Conservation (phyloP, 2,797 vertebrate species). For the Mus spretus region DNA sequence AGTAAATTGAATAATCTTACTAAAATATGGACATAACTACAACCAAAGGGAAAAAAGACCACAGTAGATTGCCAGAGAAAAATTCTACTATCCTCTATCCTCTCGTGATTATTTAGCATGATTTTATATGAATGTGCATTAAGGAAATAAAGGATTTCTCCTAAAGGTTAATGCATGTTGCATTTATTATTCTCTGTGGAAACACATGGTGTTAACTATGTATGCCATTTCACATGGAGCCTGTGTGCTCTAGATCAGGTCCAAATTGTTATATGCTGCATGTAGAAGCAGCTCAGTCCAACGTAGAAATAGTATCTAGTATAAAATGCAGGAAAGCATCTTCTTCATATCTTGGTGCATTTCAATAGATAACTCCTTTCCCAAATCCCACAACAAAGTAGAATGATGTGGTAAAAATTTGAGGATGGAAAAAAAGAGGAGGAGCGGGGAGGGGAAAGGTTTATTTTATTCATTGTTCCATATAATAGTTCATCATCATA, state of each 20-base stretch:
- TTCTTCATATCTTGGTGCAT: not conserved
- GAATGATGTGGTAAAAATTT: not conserved
- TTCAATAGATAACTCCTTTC: not conserved
- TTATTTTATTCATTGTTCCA: too few species aligned
- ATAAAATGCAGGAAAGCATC: conserved; percentile 7
- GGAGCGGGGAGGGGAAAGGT: too few species aligned
- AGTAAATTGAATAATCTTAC: not conserved
- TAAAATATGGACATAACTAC: not conserved
- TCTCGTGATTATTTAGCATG: conserved; percentile 5
- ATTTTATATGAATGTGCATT: not conserved
- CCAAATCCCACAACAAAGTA: not conserved
- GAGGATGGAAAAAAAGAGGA: not conserved
- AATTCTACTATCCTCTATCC: not conserved
- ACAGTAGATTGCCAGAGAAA: not conserved
- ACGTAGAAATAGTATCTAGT: not conserved
- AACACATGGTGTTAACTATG: not conserved
- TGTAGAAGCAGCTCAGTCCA: not conserved
- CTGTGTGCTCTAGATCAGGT: not conserved
- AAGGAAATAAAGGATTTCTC: not conserved
- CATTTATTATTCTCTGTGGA: not conserved
- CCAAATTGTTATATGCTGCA: not conserved
- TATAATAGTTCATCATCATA: not conserved
- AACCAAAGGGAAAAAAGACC: not conserved
- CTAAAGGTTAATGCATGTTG: not conserved
- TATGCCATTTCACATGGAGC: not conserved